phyloP scores from a whole-genome alignment of 2,797 vertebrate species.

The Pipistrellus pipistrellus region DNA sequence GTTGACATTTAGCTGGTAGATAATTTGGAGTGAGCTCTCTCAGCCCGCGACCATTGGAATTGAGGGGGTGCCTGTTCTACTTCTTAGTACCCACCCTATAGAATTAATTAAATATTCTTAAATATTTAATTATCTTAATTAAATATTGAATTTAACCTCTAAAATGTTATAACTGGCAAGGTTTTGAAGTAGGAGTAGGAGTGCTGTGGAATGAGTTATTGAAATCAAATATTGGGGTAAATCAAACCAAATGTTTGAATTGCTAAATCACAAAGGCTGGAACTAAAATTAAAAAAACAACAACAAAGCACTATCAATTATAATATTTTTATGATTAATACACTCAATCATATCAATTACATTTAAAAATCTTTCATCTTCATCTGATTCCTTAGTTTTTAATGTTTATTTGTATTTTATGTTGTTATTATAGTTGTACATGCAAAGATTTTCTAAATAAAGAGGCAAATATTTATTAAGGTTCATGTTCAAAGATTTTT shows the following conservation, averaged over 20 bases:
- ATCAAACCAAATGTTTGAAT: background rate
- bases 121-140: background rate
- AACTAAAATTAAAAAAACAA: background rate
- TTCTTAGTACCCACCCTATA: background rate
- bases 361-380: background rate
- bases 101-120: slow-evolving; percentile 1
- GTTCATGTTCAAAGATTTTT: slow-evolving; percentile 25
- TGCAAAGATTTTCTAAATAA: slow-evolving; percentile 30
- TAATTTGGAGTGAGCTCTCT: background rate
- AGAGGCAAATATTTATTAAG: background rate
- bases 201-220: background rate
- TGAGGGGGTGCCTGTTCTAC: background rate
- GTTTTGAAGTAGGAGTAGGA: background rate
- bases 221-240: slow-evolving; percentile 34
- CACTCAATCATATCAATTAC: background rate
- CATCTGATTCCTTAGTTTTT: background rate
- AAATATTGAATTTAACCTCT: slow-evolving; percentile 38
- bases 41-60: background rate
- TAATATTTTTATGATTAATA: slow-evolving; percentile 5
- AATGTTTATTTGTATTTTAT: background rate
- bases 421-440: background rate
- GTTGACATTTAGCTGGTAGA: background rate
- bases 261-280: background rate
- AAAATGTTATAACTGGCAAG: background rate
- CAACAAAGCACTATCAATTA: background rate